Conservation (phyloP, 2,113 vertebrate species). For the Leptodactylus fuscus region DNA sequence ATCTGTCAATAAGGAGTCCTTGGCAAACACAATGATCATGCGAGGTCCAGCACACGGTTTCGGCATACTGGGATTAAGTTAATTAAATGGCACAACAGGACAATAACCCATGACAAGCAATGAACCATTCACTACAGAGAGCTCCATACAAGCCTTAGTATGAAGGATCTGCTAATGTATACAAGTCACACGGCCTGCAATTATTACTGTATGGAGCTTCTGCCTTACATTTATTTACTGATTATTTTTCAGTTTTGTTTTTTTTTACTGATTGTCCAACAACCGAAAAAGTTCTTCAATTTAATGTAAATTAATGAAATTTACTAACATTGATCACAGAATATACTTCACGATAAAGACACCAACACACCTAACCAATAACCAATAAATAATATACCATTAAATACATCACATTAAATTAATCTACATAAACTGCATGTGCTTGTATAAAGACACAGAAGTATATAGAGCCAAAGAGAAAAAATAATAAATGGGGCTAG, state of each 20-base stretch:
- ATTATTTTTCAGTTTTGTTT: not conserved
- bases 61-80: constrained; percentile 15
- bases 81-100: constrained; percentile 13
- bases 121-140: not conserved
- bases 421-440: no score
- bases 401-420: no score
- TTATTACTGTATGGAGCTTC: not conserved
- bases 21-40: not conserved
- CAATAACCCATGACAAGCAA: not conserved
- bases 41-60: not conserved
- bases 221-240: not conserved
- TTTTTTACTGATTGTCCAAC: no score
- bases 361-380: no score
- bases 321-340: no score
- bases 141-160: not conserved
- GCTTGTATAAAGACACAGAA: no score
- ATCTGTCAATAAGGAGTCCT: not conserved
- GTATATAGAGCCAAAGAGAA: no score
- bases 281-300: no score
- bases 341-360: no score
- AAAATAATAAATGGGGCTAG: no score
- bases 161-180: not conserved
- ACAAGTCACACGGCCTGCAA: not conserved
- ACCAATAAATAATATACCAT: no score
- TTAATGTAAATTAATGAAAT: no score